A percentile compares a stretch with the other conserved stretches of the same genome.
These are phyloP conservation scores for Sebastes taczanowskii DNA, from an alignment of 2,797 vertebrate genomes.

Conservation along the genomic window DNA sequence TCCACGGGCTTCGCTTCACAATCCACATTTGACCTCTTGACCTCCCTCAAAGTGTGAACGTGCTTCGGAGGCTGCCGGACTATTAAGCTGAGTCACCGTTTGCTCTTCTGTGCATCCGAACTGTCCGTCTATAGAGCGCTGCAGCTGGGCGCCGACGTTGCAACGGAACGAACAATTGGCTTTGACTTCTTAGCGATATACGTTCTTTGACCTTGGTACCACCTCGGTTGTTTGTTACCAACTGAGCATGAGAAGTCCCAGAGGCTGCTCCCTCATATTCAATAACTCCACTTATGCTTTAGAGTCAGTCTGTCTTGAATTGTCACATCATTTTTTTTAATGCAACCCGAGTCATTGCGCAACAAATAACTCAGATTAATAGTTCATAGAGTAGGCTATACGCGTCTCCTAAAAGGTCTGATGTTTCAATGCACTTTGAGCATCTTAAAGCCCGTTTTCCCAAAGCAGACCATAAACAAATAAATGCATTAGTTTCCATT, in stretches of 20 bases:
- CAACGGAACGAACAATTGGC: too few species aligned
- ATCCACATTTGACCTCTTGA: not conserved
- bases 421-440: slow-evolving; percentile 38
- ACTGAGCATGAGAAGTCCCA: not conserved
- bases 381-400: not conserved
- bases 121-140: not conserved
- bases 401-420: slow-evolving; percentile 15
- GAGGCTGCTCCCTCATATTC: not conserved
- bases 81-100: not conserved
- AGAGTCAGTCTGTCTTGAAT: too few species aligned
- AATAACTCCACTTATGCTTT: not conserved
- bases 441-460: slow-evolving; percentile 35
- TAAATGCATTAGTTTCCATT: slow-evolving; percentile 47
- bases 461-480: not conserved
- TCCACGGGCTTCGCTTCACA: not conserved
- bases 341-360: not conserved
- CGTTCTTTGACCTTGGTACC: too few species aligned
- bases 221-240: not conserved
- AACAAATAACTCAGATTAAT: not conserved
- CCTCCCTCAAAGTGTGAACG: not conserved
- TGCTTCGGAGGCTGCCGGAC: not conserved
- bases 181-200: too few species aligned
- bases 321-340: not conserved
- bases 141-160: too few species aligned
- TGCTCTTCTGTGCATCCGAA: not conserved